Conservation (phyloP, 2,113 vertebrate genomes). For the Eulemur macaco region DNA sequence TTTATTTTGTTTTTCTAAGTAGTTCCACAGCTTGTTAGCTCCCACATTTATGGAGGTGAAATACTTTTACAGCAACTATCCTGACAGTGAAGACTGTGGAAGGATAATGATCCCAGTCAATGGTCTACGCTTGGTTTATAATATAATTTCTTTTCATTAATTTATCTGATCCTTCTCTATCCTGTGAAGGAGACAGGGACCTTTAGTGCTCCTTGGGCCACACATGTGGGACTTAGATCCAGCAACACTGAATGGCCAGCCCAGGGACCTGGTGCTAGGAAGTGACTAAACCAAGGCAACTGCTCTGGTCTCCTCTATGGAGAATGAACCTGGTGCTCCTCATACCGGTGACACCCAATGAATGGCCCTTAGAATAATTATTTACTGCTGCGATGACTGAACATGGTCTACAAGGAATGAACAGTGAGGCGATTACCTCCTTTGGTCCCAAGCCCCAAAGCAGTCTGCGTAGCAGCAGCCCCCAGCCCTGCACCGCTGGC, state of each 20-base stretch:
- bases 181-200: neutral
- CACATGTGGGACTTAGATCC: neutral
- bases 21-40: neutral
- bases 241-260: neutral
- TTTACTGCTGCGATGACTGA: neutral
- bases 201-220: neutral
- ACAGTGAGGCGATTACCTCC: neutral
- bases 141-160: neutral
- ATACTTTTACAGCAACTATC: neutral
- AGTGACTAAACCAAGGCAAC: neutral
- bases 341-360: neutral
- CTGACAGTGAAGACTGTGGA: neutral
- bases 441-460: neutral
- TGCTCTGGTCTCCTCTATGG: neutral
- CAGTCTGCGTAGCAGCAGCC: neutral
- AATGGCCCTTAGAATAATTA: neutral
- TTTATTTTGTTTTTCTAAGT: neutral
- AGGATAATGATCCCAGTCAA: neutral
- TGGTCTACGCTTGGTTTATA: neutral
- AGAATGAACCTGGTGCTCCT: neutral
- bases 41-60: neutral
- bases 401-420: neutral
- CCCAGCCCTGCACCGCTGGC: fast-evolving
- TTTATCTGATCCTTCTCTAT: neutral
- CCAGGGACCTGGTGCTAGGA: neutral